These are phyloP conservation scores for Agapornis roseicollis DNA, from an alignment of 2,113 vertebrate species.

Conservation along the genomic window DNA sequence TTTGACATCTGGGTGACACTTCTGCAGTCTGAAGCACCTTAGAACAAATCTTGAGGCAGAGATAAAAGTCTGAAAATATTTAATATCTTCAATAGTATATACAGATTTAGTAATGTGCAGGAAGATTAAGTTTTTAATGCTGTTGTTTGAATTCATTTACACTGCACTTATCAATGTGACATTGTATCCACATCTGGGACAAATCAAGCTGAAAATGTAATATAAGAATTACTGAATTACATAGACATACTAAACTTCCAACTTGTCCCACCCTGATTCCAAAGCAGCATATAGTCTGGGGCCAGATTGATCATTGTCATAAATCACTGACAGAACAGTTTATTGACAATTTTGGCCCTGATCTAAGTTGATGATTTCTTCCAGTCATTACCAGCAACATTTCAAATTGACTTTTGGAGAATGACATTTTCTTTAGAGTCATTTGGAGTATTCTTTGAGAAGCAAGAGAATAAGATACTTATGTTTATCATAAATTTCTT, in stretches of 20 bases:
- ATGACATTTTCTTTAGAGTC: neutral
- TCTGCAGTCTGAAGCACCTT: neutral
- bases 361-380: neutral
- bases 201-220: constrained; percentile 6
- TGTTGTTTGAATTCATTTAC: neutral
- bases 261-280: neutral
- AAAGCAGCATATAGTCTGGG: neutral
- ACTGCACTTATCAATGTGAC: neutral
- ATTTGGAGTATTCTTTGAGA: neutral
- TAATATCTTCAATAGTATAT: neutral
- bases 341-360: neutral
- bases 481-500: neutral
- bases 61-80: neutral
- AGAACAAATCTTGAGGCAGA: neutral
- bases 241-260: neutral
- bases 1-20: neutral
- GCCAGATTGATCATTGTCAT: neutral
- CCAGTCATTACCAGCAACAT: neutral
- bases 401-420: neutral
- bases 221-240: neutral
- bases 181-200: neutral
- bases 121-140: neutral
- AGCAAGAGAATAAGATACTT: neutral
- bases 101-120: neutral
- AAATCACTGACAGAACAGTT: neutral